Percentiles rank a stretch among this genome's conserved stretches.
phyloP scores from a whole-genome alignment of 2,113 vertebrate species.

The Potamarius usumacintae region DNA sequence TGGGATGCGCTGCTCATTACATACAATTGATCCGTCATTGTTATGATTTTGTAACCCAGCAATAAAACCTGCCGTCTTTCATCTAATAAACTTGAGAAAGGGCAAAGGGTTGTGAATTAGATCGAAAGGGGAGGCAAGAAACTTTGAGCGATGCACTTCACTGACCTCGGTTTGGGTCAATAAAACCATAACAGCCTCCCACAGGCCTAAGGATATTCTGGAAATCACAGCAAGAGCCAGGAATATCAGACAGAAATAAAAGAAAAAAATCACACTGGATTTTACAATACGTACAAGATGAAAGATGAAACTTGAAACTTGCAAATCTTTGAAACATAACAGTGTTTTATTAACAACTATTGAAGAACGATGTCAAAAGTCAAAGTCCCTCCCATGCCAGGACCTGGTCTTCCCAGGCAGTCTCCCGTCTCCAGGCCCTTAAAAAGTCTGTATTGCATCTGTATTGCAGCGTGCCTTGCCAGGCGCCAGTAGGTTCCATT shows the following conservation, averaged over 20 bases:
- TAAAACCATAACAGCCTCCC: slow-evolving; percentile 18
- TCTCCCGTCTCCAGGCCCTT: too few relatives aligned
- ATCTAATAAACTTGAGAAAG: slow-evolving; percentile 57
- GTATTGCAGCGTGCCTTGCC: too few relatives aligned
- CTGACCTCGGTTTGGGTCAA: slow-evolving; percentile 23
- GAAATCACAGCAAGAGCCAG: background rate
- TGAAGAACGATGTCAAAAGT: too few relatives aligned
- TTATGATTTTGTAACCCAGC: slow-evolving; percentile 55
- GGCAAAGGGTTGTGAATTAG: slow-evolving; percentile 14
- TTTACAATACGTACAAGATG: background rate
- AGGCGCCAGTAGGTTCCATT: too few relatives aligned
- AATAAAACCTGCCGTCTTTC: slow-evolving; percentile 58
- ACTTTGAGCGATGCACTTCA: slow-evolving; percentile 23
- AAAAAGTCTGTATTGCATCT: too few relatives aligned
- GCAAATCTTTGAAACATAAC: background rate
- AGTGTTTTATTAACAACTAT: too few relatives aligned
- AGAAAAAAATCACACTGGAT: background rate
- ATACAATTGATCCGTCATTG: slow-evolving; percentile 47
- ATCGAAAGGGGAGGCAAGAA: slow-evolving; percentile 6
- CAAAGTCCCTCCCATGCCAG: too few relatives aligned
- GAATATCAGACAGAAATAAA: background rate
- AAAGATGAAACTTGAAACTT: background rate
- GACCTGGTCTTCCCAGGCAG: too few relatives aligned
- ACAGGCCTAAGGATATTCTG: background rate
- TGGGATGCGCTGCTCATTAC: slow-evolving; percentile 18